Conservation (phyloP, 2,888 invertebrate species). For the Nemotelus pantherinus region DNA sequence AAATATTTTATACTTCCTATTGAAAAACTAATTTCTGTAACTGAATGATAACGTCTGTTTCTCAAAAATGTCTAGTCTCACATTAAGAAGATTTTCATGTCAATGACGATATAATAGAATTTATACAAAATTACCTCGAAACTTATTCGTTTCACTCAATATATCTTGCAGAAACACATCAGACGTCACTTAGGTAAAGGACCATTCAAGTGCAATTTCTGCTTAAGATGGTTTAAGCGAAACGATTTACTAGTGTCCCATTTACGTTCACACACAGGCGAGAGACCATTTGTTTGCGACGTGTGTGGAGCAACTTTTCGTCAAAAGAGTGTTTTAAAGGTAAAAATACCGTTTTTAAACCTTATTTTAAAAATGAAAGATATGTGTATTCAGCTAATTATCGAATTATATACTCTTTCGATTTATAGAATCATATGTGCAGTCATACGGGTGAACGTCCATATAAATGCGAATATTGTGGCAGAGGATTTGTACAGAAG, state of each 20-base stretch:
- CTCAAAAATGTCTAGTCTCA: no score
- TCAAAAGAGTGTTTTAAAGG: conserved; percentile 15
- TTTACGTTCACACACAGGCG: conserved; percentile 6
- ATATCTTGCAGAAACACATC: conserved; percentile 56
- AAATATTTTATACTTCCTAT: no score
- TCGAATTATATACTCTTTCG: background rate
- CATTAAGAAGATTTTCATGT: no score
- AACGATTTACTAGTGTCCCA: conserved; percentile 56
- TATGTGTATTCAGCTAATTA: no score
- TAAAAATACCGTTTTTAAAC: background rate
- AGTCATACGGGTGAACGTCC: conserved; percentile 51
- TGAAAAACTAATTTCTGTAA: no score
- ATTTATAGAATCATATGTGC: conserved; percentile 58
- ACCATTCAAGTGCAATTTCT: conserved; percentile 49
- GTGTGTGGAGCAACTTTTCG: conserved; percentile 13
- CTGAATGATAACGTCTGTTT: no score
- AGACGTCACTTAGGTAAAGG: conserved; percentile 52
- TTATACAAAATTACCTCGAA: no score
- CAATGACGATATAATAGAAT: no score
- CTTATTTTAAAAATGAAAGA: background rate
- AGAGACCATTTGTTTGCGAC: conserved; percentile 1
- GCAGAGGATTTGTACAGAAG: conserved; percentile 37
- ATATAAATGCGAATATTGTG: conserved; percentile 35
- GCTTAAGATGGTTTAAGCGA: conserved; percentile 58
- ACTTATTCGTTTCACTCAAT: no score